phyloP scores from a whole-genome alignment of 2,888 invertebrate genomes.

The Mimachlamys varia region DNA sequence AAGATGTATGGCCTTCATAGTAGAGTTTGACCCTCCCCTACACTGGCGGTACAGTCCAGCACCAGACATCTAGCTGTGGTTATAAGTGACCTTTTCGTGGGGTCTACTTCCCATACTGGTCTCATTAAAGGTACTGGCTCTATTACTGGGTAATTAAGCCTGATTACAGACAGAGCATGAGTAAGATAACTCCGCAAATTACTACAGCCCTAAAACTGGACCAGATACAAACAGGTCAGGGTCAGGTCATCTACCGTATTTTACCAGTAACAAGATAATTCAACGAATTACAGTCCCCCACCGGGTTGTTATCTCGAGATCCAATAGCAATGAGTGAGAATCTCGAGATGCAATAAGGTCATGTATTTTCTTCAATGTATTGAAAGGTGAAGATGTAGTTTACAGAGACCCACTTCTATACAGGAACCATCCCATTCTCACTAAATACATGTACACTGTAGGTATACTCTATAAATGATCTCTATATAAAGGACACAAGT shows the following conservation, averaged over 20 bases:
- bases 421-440: too few relatives aligned
- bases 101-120: neutral
- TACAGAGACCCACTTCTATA: too few relatives aligned
- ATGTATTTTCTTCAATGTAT: too few relatives aligned
- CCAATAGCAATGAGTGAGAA: too few relatives aligned
- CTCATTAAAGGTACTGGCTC: neutral
- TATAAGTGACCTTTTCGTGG: neutral
- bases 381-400: too few relatives aligned
- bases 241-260: neutral
- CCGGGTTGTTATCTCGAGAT: too few relatives aligned
- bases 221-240: neutral
- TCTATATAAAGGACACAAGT: too few relatives aligned
- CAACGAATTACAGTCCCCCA: too few relatives aligned
- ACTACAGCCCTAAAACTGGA: neutral
- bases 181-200: conserved; percentile 15
- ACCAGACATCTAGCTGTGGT: neutral
- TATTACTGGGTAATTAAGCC: conserved; percentile 5
- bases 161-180: neutral
- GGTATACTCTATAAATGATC: too few relatives aligned
- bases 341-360: too few relatives aligned
- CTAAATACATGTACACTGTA: too few relatives aligned
- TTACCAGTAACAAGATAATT: too few relatives aligned
- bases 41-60: neutral
- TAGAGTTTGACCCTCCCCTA: neutral
- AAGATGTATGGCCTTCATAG: neutral